Conservation (phyloP, 2,797 vertebrate genomes). For the Helostoma temminkii region DNA sequence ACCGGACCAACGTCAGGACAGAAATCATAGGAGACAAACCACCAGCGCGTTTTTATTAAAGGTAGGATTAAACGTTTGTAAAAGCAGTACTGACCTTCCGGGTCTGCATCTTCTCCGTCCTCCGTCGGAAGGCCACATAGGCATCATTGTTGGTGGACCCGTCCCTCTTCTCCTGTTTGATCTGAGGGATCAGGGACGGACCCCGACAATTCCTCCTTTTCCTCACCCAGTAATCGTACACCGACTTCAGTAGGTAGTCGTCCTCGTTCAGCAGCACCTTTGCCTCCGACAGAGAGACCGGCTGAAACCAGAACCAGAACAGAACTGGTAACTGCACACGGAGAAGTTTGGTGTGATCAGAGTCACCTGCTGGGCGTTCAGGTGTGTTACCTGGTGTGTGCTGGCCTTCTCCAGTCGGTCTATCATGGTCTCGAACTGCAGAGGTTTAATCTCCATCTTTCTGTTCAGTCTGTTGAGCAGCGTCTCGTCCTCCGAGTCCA, state of each 20-base stretch:
- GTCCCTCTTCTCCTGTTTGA: conserved; percentile 93
- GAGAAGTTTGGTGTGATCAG: neutral
- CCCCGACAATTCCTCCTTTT: conserved; percentile 92
- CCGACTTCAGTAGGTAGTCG: conserved; percentile 94
- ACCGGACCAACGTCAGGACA: neutral
- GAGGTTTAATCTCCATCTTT: conserved; percentile 94
- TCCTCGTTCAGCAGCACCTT: conserved; percentile 94
- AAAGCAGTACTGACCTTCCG: conserved; percentile 85
- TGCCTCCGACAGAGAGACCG: conserved; percentile 92
- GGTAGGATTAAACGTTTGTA: too few species aligned
- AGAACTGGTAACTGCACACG: neutral
- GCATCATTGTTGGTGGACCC: conserved; percentile 94
- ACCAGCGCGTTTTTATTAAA: too few species aligned
- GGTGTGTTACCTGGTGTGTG: conserved; percentile 89
- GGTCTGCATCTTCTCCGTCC: conserved; percentile 97
- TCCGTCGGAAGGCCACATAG: conserved; percentile 93
- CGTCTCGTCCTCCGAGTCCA: conserved; percentile 96
- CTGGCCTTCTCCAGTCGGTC: conserved; percentile 95
- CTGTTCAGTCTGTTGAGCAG: conserved; percentile 92
- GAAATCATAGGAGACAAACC: too few species aligned
- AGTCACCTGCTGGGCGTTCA: neutral
- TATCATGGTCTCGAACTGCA: conserved; percentile 96
- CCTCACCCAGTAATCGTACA: conserved; percentile 96
- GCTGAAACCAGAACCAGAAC: conserved; percentile 70
- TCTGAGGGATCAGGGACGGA: conserved; percentile 89